Evolutionary conservation across 2,113 vertebrate genomes (phyloP).

Genomic region (Parus major): DNA sequence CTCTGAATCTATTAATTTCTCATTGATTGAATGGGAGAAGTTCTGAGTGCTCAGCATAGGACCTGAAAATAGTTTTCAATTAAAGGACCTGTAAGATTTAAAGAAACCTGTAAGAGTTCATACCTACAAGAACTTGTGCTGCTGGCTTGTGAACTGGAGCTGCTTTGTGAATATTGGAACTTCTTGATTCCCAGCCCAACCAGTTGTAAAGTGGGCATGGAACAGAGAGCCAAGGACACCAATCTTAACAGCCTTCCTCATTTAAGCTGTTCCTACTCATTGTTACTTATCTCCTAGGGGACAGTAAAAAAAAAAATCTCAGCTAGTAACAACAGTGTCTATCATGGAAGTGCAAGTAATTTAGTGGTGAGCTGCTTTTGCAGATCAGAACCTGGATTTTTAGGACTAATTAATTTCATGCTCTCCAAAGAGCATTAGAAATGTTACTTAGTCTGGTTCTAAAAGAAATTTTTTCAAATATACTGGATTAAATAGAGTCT

Average conservation of each 20-base stretch:
- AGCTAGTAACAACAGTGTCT: background rate
- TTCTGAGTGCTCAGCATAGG: rapidly evolving
- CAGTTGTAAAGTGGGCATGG: background rate
- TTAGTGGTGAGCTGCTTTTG: background rate
- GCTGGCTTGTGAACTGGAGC: background rate
- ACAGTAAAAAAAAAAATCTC: background rate
- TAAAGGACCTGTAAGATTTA: background rate
- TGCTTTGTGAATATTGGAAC: background rate
- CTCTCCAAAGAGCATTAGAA: background rate
- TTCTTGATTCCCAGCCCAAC: background rate
- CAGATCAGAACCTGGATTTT: background rate
- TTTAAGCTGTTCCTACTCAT: background rate
- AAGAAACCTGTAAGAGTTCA: background rate
- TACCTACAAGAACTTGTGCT: background rate
- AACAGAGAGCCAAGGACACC: background rate
- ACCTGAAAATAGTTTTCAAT: background rate
- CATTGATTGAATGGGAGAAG: background rate
- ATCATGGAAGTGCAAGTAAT: background rate
- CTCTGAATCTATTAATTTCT: background rate
- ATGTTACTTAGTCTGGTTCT: background rate
- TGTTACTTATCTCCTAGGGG: background rate
- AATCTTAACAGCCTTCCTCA: background rate
- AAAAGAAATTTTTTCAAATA: background rate
- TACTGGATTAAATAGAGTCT: background rate
- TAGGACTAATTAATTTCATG: background rate